A percentile compares a stretch with the other conserved stretches of the same genome.
phyloP scores from a whole-genome alignment of 2,888 invertebrate species.

The Acronicta psi region DNA sequence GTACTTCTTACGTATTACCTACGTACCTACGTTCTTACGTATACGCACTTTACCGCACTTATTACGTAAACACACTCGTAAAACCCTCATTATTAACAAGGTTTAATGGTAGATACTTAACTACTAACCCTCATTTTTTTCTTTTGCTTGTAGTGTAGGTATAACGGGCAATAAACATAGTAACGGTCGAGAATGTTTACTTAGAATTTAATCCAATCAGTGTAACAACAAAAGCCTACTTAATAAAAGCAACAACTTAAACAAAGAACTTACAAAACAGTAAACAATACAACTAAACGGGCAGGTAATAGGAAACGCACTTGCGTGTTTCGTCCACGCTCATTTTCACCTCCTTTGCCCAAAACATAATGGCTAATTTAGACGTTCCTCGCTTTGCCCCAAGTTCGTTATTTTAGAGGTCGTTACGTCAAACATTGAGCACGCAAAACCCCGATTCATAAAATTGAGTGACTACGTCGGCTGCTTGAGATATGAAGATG shows the following conservation, averaged over 20 bases:
- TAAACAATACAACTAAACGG: slow-evolving; percentile 22
- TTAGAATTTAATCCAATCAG: background rate
- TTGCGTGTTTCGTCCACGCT: slow-evolving; percentile 39
- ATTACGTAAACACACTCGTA: too few relatives aligned
- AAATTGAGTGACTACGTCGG: slow-evolving; percentile 73
- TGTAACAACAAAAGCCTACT: background rate
- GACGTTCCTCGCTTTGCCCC: slow-evolving; percentile 38
- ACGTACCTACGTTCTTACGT: too few relatives aligned
- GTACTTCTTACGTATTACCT: too few relatives aligned
- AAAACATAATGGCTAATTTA: slow-evolving; percentile 62
- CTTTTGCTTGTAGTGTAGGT: too few relatives aligned
- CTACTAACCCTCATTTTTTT: too few relatives aligned
- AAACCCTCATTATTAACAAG: too few relatives aligned
- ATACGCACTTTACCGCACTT: too few relatives aligned
- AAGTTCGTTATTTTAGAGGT: slow-evolving; percentile 63
- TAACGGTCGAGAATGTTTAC: too few relatives aligned
- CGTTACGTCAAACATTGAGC: slow-evolving; percentile 73
- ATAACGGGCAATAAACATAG: too few relatives aligned
- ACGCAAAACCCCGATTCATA: slow-evolving; percentile 82
- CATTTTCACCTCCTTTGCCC: slow-evolving; percentile 60
- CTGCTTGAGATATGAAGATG: slow-evolving; percentile 74
- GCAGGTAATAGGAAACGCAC: slow-evolving; percentile 36
- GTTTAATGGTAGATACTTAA: too few relatives aligned
- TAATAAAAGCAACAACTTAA: slow-evolving; percentile 6
- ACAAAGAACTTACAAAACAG: slow-evolving; percentile 17